Evolutionary conservation across 2,888 invertebrate genomes (phyloP).

Genomic region (Graphium colonna): DNA sequence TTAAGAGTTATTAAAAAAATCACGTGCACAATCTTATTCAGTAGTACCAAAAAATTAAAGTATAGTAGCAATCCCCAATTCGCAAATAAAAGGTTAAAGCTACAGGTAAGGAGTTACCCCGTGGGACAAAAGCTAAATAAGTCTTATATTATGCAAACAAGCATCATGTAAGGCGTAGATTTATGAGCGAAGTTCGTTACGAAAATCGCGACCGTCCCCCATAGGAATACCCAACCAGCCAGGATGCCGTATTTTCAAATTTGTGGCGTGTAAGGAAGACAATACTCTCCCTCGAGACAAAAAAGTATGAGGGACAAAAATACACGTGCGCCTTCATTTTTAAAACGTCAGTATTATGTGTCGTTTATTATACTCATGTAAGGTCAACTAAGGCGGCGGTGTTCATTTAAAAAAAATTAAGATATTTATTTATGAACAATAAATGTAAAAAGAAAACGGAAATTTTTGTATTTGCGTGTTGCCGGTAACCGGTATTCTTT

Average conservation of each 20-base stretch:
- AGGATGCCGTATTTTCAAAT: constrained; percentile 52
- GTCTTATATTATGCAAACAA: constrained; percentile 79
- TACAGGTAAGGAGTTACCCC: constrained; percentile 63
- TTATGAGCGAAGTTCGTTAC: constrained; percentile 75
- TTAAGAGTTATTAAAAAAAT: too few species aligned
- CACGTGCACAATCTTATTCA: too few species aligned
- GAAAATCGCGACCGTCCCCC: constrained; percentile 61
- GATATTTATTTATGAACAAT: too few species aligned
- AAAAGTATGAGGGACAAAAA: constrained; percentile 12
- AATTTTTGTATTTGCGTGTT: too few species aligned
- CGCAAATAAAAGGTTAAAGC: constrained; percentile 12
- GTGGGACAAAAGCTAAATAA: constrained; percentile 65
- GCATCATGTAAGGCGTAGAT: constrained; percentile 78
- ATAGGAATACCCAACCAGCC: constrained; percentile 24
- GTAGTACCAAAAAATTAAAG: too few species aligned
- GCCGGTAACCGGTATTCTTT: too few species aligned
- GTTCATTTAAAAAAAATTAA: too few species aligned
- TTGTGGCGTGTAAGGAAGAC: constrained; percentile 48
- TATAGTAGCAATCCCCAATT: too few species aligned
- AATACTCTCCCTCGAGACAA: constrained; percentile 10
- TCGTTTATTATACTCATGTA: not conserved
- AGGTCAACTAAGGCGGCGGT: too few species aligned
- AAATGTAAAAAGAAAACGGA: too few species aligned
- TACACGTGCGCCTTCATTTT: constrained; percentile 4
- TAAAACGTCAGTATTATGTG: not conserved